These are phyloP conservation scores for Erpetoichthys calabaricus DNA, from an alignment of 2,797 vertebrate genomes.

Conservation along the genomic window DNA sequence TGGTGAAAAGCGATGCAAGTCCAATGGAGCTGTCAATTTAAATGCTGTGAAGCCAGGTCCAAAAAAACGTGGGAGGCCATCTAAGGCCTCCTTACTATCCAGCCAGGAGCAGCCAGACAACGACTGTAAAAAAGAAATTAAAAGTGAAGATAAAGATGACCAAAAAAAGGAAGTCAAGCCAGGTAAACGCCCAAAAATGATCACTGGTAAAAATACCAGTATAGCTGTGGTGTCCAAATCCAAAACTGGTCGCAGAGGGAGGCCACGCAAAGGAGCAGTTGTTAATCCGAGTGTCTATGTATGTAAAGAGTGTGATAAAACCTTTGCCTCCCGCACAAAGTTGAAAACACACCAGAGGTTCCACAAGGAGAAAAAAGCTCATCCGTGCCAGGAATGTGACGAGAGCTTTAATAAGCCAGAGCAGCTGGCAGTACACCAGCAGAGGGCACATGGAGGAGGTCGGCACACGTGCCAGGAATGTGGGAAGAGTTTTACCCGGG, in stretches of 20 bases:
- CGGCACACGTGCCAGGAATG: conserved; percentile 53
- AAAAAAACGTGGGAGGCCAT: conserved; percentile 49
- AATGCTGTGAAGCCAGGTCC: conserved; percentile 9
- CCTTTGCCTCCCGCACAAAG: conserved; percentile 36
- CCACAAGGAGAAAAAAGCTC: conserved; percentile 33
- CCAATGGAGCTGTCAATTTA: conserved; percentile 16
- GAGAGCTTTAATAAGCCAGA: conserved; percentile 54
- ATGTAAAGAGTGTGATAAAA: conserved; percentile 48
- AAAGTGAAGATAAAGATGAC: neutral
- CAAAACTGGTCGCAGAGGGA: no score
- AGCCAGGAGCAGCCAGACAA: no score
- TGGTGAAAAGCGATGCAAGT: conserved; percentile 53
- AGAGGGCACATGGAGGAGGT: conserved; percentile 42
- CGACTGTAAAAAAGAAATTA: no score
- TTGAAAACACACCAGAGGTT: conserved; percentile 47
- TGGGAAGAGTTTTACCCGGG: conserved; percentile 57
- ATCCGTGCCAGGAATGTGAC: conserved; percentile 54
- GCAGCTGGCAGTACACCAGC: conserved; percentile 55
- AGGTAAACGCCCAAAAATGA: neutral
- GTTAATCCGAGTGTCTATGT: no score
- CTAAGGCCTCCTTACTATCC: no score
- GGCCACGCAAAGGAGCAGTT: no score
- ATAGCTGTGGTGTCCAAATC: no score
- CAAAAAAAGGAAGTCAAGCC: neutral
- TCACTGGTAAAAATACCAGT: no score